Evolutionary conservation across 2,797 vertebrate genomes (phyloP).

Genomic region (Erpetoichthys calabaricus): DNA sequence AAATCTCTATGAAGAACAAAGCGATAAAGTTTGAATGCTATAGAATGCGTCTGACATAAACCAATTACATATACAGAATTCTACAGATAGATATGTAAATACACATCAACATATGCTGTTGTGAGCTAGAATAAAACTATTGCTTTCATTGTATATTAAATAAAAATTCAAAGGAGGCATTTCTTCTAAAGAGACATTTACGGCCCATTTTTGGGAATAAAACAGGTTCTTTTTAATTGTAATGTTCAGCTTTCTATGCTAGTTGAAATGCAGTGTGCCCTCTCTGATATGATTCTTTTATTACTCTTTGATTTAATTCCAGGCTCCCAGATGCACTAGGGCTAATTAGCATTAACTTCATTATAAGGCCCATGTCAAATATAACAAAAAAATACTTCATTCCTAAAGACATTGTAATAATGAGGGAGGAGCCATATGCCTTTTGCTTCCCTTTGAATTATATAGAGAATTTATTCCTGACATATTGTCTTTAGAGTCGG

Average conservation of each 20-base stretch:
- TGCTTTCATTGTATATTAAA: neutral
- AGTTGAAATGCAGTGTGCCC: constrained; percentile 13
- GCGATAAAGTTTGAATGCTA: constrained; percentile 2
- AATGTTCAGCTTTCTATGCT: constrained; percentile 3
- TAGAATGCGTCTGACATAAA: neutral
- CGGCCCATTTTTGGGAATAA: constrained; percentile 1
- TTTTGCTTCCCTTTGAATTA: constrained; percentile 40
- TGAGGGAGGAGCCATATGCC: constrained; percentile 10
- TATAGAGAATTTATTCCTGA: constrained; percentile 5
- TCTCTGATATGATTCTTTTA: constrained; percentile 30
- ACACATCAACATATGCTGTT: too few species aligned
- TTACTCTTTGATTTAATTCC: constrained; percentile 18
- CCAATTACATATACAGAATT: neutral
- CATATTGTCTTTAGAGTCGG: constrained; percentile 1
- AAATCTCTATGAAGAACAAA: constrained; percentile 13
- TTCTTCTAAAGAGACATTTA: constrained; percentile 3
- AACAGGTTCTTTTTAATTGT: constrained; percentile 5
- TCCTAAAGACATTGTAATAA: constrained; percentile 38
- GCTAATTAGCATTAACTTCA: constrained; percentile 18
- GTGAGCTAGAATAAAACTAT: neutral
- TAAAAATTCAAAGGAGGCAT: constrained; percentile 1
- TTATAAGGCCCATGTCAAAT: constrained; percentile 12
- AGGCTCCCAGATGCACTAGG: constrained; percentile 15
- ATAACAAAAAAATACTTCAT: constrained; percentile 22
- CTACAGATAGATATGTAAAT: neutral